Percentiles rank a stretch among this genome's conserved stretches.
These are phyloP conservation scores for Thumatha senex DNA, from an alignment of 2,888 invertebrate genomes.

Conservation along the genomic window DNA sequence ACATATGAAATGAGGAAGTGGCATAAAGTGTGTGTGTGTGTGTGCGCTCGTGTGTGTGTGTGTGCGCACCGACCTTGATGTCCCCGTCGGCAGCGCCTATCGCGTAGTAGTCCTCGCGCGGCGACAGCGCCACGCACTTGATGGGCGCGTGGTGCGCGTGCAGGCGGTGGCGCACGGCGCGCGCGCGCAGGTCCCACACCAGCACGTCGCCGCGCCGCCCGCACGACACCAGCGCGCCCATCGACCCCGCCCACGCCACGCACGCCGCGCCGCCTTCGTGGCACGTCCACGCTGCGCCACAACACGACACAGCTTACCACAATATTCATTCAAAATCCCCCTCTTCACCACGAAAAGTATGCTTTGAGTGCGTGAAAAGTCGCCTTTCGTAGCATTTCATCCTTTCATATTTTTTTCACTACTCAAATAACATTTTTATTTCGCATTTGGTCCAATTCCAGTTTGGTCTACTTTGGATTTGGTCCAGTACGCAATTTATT, in stretches of 20 bases:
- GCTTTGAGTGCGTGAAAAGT: too few relatives aligned
- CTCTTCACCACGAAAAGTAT: too few relatives aligned
- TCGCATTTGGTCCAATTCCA: too few relatives aligned
- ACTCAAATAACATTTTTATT: too few relatives aligned
- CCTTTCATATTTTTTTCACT: too few relatives aligned
- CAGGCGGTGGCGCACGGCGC: slow-evolving; percentile 92
- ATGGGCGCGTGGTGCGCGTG: slow-evolving; percentile 96
- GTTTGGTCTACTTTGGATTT: too few relatives aligned
- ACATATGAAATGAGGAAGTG: too few relatives aligned
- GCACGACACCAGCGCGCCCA: slow-evolving; percentile 96
- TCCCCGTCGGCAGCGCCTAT: slow-evolving; percentile 97
- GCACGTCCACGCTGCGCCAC: slow-evolving; percentile 91
- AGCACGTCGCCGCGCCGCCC: slow-evolving; percentile 98
- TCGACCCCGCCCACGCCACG: slow-evolving; percentile 95
- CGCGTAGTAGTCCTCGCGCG: slow-evolving; percentile 97
- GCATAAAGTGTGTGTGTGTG: too few relatives aligned
- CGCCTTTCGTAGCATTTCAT: too few relatives aligned
- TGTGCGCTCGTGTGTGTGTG: too few relatives aligned
- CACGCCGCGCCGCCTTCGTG: slow-evolving; percentile 97
- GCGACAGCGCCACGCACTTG: slow-evolving; percentile 97
- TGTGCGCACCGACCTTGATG: slow-evolving; percentile 86
- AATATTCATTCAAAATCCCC: too few relatives aligned
- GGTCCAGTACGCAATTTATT: too few relatives aligned
- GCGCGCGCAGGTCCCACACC: slow-evolving; percentile 97
- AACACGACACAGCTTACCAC: background rate